A percentile compares a stretch with the other conserved stretches of the same genome.
phyloP scores from a whole-genome alignment of 2,113 vertebrate species.

The Marmota flaviventris region DNA sequence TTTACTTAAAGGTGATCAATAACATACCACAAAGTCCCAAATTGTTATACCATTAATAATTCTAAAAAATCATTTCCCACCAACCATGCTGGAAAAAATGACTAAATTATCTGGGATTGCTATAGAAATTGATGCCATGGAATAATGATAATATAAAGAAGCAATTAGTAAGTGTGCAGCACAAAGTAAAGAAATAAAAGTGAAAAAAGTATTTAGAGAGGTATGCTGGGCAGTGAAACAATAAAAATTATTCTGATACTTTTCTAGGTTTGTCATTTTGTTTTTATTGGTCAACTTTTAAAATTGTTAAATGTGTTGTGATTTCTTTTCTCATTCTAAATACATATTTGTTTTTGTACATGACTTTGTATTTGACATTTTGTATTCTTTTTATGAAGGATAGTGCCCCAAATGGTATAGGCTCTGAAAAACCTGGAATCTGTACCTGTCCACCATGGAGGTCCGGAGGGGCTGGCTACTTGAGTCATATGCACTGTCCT shows the following conservation, averaged over 20 bases:
- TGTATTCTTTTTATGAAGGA: neutral
- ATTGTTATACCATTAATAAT: neutral
- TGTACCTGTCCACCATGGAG: neutral
- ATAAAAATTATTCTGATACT: neutral
- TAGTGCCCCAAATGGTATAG: neutral
- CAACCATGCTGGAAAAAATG: neutral
- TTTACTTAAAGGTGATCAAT: neutral
- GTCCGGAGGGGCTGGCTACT: neutral
- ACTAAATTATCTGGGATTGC: neutral
- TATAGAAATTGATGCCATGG: neutral
- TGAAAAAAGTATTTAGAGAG: neutral
- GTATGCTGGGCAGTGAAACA: neutral
- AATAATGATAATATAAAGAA: neutral
- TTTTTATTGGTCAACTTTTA: slow-evolving; percentile 1
- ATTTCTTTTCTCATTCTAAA: slow-evolving; percentile 40
- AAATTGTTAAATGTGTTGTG: neutral
- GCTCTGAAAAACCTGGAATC: neutral
- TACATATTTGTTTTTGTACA: neutral
- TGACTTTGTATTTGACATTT: slow-evolving; percentile 3
- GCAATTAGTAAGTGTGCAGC: neutral
- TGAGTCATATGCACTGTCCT: neutral
- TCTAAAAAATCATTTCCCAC: slow-evolving; percentile 25
- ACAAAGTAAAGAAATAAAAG: neutral
- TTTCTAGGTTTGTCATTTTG: neutral
- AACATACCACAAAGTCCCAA: neutral